These are phyloP conservation scores for Lathamus discolor DNA, from an alignment of 2,113 vertebrate species.

Conservation along the genomic window DNA sequence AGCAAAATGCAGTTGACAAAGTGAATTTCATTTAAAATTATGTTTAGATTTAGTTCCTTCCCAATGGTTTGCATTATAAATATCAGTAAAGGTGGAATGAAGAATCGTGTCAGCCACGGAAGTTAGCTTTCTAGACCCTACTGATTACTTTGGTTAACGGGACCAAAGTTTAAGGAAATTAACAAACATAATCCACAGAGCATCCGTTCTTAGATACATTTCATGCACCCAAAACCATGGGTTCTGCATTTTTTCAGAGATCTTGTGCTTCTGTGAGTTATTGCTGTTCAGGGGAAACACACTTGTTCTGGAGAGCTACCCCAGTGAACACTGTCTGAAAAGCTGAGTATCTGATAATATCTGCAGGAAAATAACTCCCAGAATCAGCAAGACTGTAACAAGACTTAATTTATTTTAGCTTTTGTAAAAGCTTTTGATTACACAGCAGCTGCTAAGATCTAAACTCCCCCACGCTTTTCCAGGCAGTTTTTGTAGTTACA, in stretches of 20 bases:
- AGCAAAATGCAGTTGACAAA: background rate
- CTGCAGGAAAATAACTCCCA: background rate
- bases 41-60: background rate
- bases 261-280: background rate
- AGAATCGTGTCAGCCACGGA: background rate
- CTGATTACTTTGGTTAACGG: background rate
- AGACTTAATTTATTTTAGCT: conserved; percentile 4
- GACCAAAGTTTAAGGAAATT: background rate
- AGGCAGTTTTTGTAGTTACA: background rate
- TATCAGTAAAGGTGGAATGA: background rate
- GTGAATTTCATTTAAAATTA: background rate
- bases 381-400: background rate
- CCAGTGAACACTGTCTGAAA: background rate
- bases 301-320: background rate
- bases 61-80: background rate
- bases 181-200: background rate
- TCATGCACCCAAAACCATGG: background rate
- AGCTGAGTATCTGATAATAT: background rate
- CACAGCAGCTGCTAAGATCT: background rate
- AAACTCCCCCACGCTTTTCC: background rate
- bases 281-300: background rate
- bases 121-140: background rate
- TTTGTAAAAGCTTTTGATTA: conserved; percentile 39
- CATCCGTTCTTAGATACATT: background rate
- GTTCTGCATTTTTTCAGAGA: background rate